A percentile compares a stretch with the other conserved stretches of the same genome.
Evolutionary conservation across 1,140 invertebrate genomes (phyloP).

Genomic region (Calephelis nemesis): DNA sequence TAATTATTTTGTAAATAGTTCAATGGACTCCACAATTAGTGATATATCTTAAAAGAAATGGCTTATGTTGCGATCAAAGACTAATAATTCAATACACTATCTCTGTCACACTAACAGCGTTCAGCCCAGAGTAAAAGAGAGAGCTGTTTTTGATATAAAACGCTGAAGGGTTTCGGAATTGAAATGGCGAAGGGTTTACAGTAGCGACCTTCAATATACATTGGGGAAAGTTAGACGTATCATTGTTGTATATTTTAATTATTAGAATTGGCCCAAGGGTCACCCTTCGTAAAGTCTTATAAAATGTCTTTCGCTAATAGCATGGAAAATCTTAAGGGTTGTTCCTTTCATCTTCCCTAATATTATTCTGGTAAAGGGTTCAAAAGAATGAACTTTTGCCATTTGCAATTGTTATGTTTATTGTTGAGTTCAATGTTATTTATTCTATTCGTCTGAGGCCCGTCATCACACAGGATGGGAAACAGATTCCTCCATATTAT

Average conservation of each 20-base stretch:
- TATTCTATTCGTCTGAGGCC: too few species aligned
- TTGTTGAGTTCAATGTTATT: too few species aligned
- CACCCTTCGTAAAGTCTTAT: slow-evolving; percentile 47
- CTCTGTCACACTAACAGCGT: not conserved
- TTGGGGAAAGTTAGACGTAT: slow-evolving; percentile 61
- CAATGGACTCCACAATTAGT: not conserved
- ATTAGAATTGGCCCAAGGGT: slow-evolving; percentile 50
- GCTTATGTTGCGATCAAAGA: not conserved
- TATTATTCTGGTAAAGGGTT: not conserved
- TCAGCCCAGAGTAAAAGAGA: not conserved
- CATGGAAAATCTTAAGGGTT: slow-evolving; percentile 5
- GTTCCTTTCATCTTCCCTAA: slow-evolving; percentile 19
- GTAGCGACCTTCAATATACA: slow-evolving; percentile 59
- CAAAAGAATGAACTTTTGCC: too few species aligned
- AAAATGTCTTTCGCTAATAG: slow-evolving; percentile 29
- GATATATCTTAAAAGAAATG: not conserved
- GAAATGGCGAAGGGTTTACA: slow-evolving; percentile 61
- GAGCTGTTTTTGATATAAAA: not conserved
- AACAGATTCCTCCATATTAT: too few species aligned
- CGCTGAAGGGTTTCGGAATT: slow-evolving; percentile 38
- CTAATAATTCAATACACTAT: slow-evolving; percentile 1
- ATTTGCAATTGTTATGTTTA: too few species aligned
- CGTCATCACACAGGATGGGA: too few species aligned
- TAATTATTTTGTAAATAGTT: not conserved
- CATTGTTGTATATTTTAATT: slow-evolving; percentile 72